phyloP scores from a whole-genome alignment of 2,888 invertebrate genomes.

The Sminthurinus aureus region DNA sequence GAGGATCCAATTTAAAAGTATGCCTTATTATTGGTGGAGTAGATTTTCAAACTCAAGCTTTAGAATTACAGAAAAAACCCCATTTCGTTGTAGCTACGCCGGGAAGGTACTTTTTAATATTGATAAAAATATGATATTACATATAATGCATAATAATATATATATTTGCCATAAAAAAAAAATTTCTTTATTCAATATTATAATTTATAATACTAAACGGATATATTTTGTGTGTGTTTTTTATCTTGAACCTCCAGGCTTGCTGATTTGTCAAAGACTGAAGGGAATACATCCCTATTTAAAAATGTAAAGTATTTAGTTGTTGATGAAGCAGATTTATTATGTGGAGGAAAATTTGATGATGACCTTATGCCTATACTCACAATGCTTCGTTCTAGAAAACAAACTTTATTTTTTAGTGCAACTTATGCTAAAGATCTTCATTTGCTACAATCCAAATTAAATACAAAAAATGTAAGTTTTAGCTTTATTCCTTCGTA shows the following conservation, averaged over 20 bases:
- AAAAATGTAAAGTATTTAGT: constrained; percentile 85
- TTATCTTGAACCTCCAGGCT: constrained; percentile 69
- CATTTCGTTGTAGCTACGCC: constrained; percentile 98
- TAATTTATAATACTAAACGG: background rate
- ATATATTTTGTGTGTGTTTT: constrained; percentile 2
- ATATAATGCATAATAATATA: no score
- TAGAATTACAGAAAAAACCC: constrained; percentile 81
- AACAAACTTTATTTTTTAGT: constrained; percentile 91
- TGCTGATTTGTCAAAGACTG: constrained; percentile 83
- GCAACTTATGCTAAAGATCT: constrained; percentile 90
- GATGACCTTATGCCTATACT: constrained; percentile 75
- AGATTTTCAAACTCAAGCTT: constrained; percentile 88
- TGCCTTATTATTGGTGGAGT: constrained; percentile 94
- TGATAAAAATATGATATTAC: no score
- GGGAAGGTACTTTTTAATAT: constrained; percentile 67
- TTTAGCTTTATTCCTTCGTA: no score
- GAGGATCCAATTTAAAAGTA: constrained; percentile 82
- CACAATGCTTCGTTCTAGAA: constrained; percentile 76
- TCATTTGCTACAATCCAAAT: constrained; percentile 71
- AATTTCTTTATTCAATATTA: background rate
- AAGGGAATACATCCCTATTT: constrained; percentile 73
- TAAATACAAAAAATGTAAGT: constrained; percentile 67
- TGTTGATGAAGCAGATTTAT: constrained; percentile 95
- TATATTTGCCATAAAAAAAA: no score
- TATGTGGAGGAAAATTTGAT: constrained; percentile 82